Base-by-base conservation (phyloP, 2,888 invertebrate species). In the Heliothis peltigera region DNA sequence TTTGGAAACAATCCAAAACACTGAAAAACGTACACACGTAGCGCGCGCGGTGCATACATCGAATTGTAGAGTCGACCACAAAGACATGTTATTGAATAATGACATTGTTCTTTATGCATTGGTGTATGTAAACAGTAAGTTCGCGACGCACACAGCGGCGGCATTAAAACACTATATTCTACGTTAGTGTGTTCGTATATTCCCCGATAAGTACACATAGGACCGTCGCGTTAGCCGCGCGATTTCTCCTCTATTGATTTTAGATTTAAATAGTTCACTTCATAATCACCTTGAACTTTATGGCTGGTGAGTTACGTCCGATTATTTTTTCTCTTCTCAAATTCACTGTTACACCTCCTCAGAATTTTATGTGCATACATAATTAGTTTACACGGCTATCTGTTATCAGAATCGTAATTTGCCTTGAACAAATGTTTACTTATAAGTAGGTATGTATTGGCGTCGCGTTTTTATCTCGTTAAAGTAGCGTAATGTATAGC, bases 221-320 rank as follows among this genome's bases (percentile, higher is more conserved):
- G 87, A 84, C 83, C 86, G 88, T 82, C 87, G 88, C 84, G 87
- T 86, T 84, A 81, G 84, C 87, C 84, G 87, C 83, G 89, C 89
- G 89, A 91, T 93, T 91, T 91, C 91, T 89, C 81, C 89, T 89
- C 82, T 91, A 93, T 94, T 89, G 93, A 94, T 93, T 93, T 89
- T 89, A 87, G 82, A 89, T 88, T 90, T 84, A 85, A 87, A 87
- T 89, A 85, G 84, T 84, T 80, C 82, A 81, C 78, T 72, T 74
- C 75, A 80, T 79, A 83, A 73, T 80, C 80, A 89, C 92, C 92
- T 94, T 93, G 92, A 92, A 91, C 89, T 91, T 87, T 86, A 94
- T 94, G 94, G 91, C 94, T 84, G 94, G 94, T 94, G 84, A 94
- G 94, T 91, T 79, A 69, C 18, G 64, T 66, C 55, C 18, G 28